These are phyloP conservation scores for Cylloceria caligata DNA, from an alignment of 2,888 invertebrate genomes.

Conservation along the genomic window DNA sequence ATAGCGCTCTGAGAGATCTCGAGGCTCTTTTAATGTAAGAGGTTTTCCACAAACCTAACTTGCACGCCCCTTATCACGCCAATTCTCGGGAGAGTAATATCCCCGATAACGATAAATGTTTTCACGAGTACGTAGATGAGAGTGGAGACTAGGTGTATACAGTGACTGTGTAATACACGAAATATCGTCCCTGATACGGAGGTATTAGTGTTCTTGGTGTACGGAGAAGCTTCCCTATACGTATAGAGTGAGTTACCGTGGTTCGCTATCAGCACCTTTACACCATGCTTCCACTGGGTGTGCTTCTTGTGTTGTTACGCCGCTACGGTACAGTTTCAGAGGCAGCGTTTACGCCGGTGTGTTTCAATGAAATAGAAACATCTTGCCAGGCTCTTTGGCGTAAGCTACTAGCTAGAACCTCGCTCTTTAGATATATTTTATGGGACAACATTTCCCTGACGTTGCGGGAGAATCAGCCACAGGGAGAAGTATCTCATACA, in stretches of 20 bases:
- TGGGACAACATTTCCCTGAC: slow-evolving; percentile 77
- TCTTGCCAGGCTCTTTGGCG: slow-evolving; percentile 70
- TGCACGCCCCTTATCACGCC: slow-evolving; percentile 53
- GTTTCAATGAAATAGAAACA: slow-evolving; percentile 76
- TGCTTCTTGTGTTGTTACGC: slow-evolving; percentile 15
- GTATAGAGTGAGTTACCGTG: slow-evolving; percentile 16
- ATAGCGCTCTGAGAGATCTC: neutral
- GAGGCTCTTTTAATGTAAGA: neutral
- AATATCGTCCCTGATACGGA: neutral
- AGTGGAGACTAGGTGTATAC: slow-evolving; percentile 13
- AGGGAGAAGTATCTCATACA: slow-evolving; percentile 75
- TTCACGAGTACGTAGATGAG: slow-evolving; percentile 49
- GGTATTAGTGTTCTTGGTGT: neutral
- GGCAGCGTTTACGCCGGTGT: slow-evolving; percentile 16
- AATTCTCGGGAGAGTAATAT: slow-evolving; percentile 60
- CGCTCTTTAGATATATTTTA: slow-evolving; percentile 78
- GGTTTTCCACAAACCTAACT: slow-evolving; percentile 41
- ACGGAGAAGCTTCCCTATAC: slow-evolving; percentile 2
- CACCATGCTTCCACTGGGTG: slow-evolving; percentile 43
- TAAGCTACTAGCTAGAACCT: slow-evolving; percentile 61
- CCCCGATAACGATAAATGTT: slow-evolving; percentile 68
- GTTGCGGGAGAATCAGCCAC: slow-evolving; percentile 71
- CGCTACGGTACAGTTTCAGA: neutral
- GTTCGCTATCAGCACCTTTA: slow-evolving; percentile 64
- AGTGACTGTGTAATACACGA: slow-evolving; percentile 34